Conservation (phyloP, 2,113 vertebrate genomes). For the Calyptomena viridis region DNA sequence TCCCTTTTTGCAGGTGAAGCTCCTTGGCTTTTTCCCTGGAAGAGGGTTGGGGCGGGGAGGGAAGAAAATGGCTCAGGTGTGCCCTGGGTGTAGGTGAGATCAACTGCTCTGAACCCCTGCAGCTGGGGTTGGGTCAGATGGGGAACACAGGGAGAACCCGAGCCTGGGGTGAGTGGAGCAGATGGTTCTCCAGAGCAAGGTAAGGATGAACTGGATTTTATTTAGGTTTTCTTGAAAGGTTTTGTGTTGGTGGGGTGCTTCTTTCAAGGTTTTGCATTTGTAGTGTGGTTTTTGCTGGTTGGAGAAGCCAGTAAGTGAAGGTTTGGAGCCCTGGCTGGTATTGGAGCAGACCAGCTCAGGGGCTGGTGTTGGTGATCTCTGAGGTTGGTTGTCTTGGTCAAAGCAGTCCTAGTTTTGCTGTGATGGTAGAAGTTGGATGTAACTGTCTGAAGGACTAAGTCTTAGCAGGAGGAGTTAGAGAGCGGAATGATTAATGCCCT, state of each 20-base stretch:
- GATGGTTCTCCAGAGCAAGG: not conserved
- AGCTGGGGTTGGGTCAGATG: not conserved
- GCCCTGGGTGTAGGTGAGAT: not conserved
- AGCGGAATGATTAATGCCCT: not conserved
- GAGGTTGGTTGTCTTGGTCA: not conserved
- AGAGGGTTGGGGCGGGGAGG: not conserved
- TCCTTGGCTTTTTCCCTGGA: not conserved
- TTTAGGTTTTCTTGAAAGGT: not conserved
- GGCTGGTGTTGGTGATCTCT: not conserved
- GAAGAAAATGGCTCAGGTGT: not conserved
- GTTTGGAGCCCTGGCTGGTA: not conserved
- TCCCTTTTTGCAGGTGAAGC: not conserved
- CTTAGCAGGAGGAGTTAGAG: not conserved
- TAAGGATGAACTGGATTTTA: not conserved
- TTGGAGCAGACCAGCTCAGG: not conserved
- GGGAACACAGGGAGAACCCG: too few species aligned
- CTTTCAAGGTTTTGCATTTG: accelerated
- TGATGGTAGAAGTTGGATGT: not conserved
- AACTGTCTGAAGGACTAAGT: not conserved
- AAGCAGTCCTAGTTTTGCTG: not conserved
- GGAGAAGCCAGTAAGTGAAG: not conserved
- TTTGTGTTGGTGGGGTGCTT: not conserved
- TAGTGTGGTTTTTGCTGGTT: accelerated
- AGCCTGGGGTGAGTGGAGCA: accelerated
- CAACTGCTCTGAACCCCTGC: not conserved